These are phyloP conservation scores for Forbesichthys papilliferus DNA, from an alignment of 2,113 vertebrate genomes.

Conservation along the genomic window DNA sequence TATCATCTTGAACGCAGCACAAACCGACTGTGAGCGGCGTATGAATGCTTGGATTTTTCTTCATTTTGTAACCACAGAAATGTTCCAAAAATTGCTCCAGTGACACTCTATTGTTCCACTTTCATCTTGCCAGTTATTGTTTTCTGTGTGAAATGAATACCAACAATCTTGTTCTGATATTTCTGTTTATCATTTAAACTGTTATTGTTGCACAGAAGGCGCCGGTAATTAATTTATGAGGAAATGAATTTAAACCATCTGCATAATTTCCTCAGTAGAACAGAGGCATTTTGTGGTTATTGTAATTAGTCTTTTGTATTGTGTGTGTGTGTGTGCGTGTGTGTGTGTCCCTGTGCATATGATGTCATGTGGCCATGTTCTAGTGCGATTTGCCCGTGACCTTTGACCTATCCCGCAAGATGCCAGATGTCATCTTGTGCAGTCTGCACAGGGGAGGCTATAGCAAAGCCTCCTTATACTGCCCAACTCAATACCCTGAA, in stretches of 20 bases:
- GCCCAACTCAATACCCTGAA: too few species aligned
- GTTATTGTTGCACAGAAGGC: slow-evolving; percentile 6
- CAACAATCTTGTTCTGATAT: background rate
- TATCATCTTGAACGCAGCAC: slow-evolving; percentile 29
- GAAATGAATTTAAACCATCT: slow-evolving; percentile 24
- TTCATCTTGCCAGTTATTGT: background rate
- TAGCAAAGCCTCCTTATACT: too few species aligned
- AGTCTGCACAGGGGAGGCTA: background rate
- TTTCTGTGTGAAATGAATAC: slow-evolving; percentile 14
- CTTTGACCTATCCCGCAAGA: slow-evolving; percentile 47
- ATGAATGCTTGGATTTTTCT: slow-evolving; percentile 14
- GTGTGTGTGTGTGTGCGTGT: background rate
- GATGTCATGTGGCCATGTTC: slow-evolving; percentile 10
- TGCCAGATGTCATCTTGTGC: slow-evolving; percentile 59
- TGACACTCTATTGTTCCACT: background rate
- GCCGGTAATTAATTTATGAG: background rate
- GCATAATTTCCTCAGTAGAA: slow-evolving; percentile 11
- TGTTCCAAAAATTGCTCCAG: slow-evolving; percentile 14
- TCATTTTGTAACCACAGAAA: slow-evolving; percentile 40
- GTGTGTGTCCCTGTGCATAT: background rate
- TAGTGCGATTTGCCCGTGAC: slow-evolving; percentile 42
- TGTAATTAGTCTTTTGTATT: background rate
- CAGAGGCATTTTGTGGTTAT: background rate
- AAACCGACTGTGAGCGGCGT: slow-evolving; percentile 15
- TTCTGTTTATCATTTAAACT: slow-evolving; percentile 23